Evolutionary conservation across 2,888 invertebrate genomes (phyloP).

Genomic region (Epinotia bilunana): DNA sequence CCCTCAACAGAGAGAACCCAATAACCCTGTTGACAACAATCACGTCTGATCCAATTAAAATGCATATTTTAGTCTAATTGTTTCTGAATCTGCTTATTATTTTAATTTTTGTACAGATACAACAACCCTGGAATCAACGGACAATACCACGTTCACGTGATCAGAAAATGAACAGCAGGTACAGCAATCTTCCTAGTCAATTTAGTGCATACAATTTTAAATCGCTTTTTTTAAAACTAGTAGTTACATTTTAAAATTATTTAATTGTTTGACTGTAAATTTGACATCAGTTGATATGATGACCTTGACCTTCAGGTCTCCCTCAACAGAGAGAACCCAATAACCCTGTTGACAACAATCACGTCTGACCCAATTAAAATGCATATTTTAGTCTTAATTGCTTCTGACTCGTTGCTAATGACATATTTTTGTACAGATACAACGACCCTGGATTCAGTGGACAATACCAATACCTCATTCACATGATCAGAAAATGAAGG

Average conservation of each 20-base stretch:
- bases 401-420: neutral
- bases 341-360: conserved; percentile 60
- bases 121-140: neutral
- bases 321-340: conserved; percentile 81
- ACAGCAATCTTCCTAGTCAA: neutral
- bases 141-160: neutral
- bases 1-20: conserved; percentile 82
- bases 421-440: neutral
- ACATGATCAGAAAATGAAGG: neutral
- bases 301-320: conserved; percentile 78
- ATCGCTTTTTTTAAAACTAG: too few species aligned
- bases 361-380: conserved; percentile 45
- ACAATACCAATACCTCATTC: neutral
- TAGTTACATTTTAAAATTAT: too few species aligned
- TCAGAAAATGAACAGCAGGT: neutral
- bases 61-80: neutral
- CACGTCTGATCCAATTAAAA: conserved; percentile 46
- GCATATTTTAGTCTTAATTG: neutral
- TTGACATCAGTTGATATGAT: conserved; percentile 57
- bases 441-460: conserved; percentile 7
- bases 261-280: too few species aligned
- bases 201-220: too few species aligned
- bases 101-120: neutral
- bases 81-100: neutral
- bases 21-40: conserved; percentile 61